A percentile compares a stretch with the other conserved stretches of the same genome.
Evolutionary conservation across 2,888 invertebrate species (phyloP).

Genomic region (Macrosiphum euphorbiae): DNA sequence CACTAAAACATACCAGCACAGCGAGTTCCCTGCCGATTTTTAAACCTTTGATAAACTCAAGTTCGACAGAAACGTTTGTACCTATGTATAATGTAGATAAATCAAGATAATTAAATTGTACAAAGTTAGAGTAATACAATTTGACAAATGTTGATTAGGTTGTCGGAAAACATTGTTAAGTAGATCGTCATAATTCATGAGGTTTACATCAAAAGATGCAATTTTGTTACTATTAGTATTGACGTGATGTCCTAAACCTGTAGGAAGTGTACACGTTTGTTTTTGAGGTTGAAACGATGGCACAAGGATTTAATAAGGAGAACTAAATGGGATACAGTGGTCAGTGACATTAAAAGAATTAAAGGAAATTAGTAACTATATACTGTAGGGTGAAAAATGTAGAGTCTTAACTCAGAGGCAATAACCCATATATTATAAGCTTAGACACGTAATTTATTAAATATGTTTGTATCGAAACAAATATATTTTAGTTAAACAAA

Average conservation of each 20-base stretch:
- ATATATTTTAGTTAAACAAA: not conserved
- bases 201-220: not conserved
- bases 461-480: not conserved
- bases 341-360: not conserved
- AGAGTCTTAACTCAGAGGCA: not conserved
- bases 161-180: not conserved
- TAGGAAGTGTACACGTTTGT: not conserved
- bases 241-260: not conserved
- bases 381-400: not conserved
- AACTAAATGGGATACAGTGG: not conserved
- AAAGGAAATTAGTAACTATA: not conserved
- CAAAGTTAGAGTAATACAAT: not conserved
- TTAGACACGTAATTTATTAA: not conserved
- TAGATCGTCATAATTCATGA: not conserved
- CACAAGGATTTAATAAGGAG: not conserved
- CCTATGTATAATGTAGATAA: not conserved
- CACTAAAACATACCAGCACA: not conserved
- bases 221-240: not conserved
- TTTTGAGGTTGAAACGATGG: not conserved
- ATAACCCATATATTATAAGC: not conserved
- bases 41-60: not conserved
- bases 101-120: not conserved
- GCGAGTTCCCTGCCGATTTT: not conserved
- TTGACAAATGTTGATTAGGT: not conserved
- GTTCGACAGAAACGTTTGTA: not conserved